phyloP scores from a whole-genome alignment of 2,888 invertebrate species.

The Polietes domitor region DNA sequence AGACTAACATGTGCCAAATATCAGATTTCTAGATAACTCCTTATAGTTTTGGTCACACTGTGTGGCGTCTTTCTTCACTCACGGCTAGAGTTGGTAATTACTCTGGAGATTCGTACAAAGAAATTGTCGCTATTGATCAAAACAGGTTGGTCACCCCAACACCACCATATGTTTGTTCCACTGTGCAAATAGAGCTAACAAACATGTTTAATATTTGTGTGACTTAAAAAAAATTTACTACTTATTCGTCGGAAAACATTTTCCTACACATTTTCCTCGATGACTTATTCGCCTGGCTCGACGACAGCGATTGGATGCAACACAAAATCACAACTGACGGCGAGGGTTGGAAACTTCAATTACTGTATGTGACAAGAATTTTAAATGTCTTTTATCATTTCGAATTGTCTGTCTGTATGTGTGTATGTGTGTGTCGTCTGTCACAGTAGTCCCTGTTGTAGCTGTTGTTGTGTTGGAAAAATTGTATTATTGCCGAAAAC shows the following conservation, averaged over 20 bases:
- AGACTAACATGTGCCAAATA: too few species aligned
- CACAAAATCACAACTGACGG: not conserved
- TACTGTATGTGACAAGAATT: constrained; percentile 62
- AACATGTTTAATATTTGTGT: not conserved
- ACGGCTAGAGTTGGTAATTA: too few species aligned
- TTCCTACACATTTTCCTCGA: not conserved
- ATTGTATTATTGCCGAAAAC: constrained; percentile 53
- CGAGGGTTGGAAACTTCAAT: constrained; percentile 47
- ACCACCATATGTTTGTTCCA: not conserved
- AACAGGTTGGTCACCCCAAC: too few species aligned
- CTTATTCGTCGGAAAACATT: not conserved
- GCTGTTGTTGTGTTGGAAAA: constrained; percentile 42
- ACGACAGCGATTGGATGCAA: not conserved
- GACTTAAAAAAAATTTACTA: not conserved
- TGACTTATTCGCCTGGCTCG: not conserved
- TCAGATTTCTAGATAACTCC: too few species aligned
- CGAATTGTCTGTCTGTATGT: too few species aligned
- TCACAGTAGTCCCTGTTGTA: constrained; percentile 13
- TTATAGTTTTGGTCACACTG: too few species aligned
- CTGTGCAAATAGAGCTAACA: not conserved
- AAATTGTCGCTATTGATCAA: too few species aligned
- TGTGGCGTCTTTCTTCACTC: too few species aligned
- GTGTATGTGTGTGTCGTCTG: not conserved
- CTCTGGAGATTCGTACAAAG: too few species aligned
- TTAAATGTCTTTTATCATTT: constrained; percentile 54